Evolutionary conservation across 2,797 vertebrate genomes (phyloP).

Genomic region (Sandelia bainsii): DNA sequence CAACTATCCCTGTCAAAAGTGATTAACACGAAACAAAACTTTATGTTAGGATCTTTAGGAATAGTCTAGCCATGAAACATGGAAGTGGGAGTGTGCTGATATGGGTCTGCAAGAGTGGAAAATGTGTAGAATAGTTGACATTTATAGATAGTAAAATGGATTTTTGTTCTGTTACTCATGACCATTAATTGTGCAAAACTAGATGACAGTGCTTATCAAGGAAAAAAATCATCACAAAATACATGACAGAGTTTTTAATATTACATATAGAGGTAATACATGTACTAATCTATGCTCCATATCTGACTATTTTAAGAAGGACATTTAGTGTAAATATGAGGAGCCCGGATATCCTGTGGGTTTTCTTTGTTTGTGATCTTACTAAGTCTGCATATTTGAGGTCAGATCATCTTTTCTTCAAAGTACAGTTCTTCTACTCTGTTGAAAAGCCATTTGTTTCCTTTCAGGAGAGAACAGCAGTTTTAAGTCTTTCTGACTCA

Average conservation of each 20-base stretch:
- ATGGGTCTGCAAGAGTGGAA: too few species aligned
- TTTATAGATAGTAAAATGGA: neutral
- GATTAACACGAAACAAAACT: too few species aligned
- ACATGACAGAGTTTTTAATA: too few species aligned
- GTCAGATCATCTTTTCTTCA: conserved; percentile 17
- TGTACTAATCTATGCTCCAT: neutral
- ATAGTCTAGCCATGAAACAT: too few species aligned
- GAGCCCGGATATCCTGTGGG: neutral
- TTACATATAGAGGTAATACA: neutral
- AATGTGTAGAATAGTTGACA: neutral
- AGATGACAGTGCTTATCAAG: too few species aligned
- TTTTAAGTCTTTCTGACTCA: conserved; percentile 36
- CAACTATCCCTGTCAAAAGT: too few species aligned
- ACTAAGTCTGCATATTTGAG: conserved; percentile 35
- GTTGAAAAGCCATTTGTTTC: conserved; percentile 56
- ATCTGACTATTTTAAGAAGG: neutral
- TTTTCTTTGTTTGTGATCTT: conserved; percentile 34
- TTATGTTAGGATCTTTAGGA: too few species aligned
- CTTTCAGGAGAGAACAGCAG: conserved; percentile 35
- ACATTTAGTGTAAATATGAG: neutral
- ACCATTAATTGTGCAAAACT: too few species aligned
- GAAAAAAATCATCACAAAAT: too few species aligned
- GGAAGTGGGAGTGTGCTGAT: too few species aligned
- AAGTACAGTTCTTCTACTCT: conserved; percentile 1
- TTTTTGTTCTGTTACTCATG: too few species aligned